Evolutionary conservation across 2,888 invertebrate species (phyloP).

Genomic region (Drosophila vallismaia): DNA sequence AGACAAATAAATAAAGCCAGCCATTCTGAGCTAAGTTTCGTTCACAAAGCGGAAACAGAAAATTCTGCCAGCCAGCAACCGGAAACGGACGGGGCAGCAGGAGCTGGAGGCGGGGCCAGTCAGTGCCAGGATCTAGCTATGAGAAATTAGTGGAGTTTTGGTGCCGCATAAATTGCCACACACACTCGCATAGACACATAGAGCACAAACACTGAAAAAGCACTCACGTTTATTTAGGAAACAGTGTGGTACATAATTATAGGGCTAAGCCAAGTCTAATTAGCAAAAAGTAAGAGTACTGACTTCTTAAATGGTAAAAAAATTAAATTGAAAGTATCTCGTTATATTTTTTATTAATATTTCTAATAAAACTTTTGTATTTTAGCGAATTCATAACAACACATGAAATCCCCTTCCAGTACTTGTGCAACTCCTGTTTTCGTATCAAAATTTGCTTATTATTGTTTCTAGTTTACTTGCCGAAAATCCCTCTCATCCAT

Average conservation of each 20-base stretch:
- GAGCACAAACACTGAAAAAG: background rate
- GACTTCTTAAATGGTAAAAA: too few relatives aligned
- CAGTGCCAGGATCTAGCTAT: constrained; percentile 39
- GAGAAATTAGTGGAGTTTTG: constrained; percentile 73
- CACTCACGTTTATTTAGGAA: constrained; percentile 4
- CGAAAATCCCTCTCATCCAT: background rate
- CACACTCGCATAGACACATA: constrained; percentile 16
- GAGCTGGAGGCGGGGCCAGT: constrained; percentile 12
- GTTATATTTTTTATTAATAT: too few relatives aligned
- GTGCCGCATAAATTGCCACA: constrained; percentile 63
- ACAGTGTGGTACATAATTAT: constrained; percentile 6
- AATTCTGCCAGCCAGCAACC: constrained; percentile 28
- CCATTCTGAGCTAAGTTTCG: constrained; percentile 33
- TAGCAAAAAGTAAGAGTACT: too few relatives aligned
- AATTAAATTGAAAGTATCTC: too few relatives aligned
- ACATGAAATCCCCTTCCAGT: background rate
- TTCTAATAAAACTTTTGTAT: too few relatives aligned
- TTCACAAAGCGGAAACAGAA: constrained; percentile 55
- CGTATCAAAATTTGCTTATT: background rate
- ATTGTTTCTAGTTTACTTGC: background rate
- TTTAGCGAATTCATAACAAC: too few relatives aligned
- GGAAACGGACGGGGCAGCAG: constrained; percentile 6
- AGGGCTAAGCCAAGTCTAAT: background rate
- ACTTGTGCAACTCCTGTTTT: background rate
- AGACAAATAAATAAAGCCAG: constrained; percentile 67